These are phyloP conservation scores for Harpalus rubripes DNA, from an alignment of 2,888 invertebrate genomes.

Conservation along the genomic window DNA sequence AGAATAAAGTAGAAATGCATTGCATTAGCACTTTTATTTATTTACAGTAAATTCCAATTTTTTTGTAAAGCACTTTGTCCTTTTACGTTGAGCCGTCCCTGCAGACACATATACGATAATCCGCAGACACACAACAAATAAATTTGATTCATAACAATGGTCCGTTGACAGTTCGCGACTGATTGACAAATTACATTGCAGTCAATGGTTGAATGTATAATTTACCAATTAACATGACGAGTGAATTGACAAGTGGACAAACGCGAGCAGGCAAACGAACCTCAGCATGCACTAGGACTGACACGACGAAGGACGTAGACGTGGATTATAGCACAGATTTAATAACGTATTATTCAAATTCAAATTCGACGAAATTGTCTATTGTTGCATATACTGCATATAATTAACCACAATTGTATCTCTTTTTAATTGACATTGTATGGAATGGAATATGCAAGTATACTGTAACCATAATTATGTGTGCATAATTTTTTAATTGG, in stretches of 20 bases:
- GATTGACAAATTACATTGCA: conserved; percentile 50
- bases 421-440: background rate
- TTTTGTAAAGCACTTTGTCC: background rate
- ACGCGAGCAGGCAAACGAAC: conserved; percentile 6
- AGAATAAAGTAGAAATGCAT: too few relatives aligned
- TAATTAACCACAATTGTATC: background rate
- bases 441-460: too few relatives aligned
- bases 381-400: background rate
- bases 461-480: too few relatives aligned
- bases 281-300: background rate
- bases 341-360: background rate
- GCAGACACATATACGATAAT: background rate
- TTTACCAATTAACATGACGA: conserved; percentile 37
- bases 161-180: conserved; percentile 15
- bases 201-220: conserved; percentile 48
- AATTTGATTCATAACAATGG: conserved; percentile 48
- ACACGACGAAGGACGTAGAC: background rate
- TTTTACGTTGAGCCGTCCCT: background rate
- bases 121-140: conserved; percentile 30
- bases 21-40: too few relatives aligned
- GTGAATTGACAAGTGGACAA: conserved; percentile 17
- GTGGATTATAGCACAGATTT: background rate
- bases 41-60: too few relatives aligned
- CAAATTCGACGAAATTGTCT: background rate
- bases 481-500: too few relatives aligned